Evolutionary conservation across 2,888 invertebrate genomes (phyloP).

Genomic region (Chrysina gloriosa): DNA sequence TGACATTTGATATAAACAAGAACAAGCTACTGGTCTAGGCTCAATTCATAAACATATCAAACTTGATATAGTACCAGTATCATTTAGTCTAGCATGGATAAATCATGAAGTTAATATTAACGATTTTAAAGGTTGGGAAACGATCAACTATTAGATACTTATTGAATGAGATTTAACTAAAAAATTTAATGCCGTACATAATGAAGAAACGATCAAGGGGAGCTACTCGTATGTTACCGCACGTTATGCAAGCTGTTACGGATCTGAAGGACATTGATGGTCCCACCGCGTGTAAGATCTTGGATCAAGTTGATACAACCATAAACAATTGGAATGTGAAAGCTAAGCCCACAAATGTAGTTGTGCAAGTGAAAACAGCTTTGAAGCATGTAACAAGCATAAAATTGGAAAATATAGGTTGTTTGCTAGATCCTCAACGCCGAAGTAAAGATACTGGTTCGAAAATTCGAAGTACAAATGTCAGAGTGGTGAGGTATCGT

Average conservation of each 20-base stretch:
- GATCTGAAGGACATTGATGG: conserved; percentile 46
- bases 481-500: neutral
- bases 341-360: conserved; percentile 46
- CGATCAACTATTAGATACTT: conserved; percentile 6
- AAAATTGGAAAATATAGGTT: conserved; percentile 40
- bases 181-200: neutral
- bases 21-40: neutral
- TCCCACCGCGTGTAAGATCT: conserved; percentile 43
- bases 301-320: conserved; percentile 46
- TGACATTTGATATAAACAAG: neutral
- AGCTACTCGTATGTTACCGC: conserved; percentile 42
- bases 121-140: neutral
- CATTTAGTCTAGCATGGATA: neutral
- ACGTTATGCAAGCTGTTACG: conserved; percentile 48
- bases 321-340: conserved; percentile 39
- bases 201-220: conserved; percentile 20
- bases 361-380: conserved; percentile 45
- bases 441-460: neutral
- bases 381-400: conserved; percentile 45
- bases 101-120: no score
- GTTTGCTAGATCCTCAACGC: neutral
- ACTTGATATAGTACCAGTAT: neutral
- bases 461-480: neutral
- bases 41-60: neutral
- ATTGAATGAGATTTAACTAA: conserved; percentile 5